Conservation (phyloP, 2,113 vertebrate species). For the Dipodomys spectabilis region DNA sequence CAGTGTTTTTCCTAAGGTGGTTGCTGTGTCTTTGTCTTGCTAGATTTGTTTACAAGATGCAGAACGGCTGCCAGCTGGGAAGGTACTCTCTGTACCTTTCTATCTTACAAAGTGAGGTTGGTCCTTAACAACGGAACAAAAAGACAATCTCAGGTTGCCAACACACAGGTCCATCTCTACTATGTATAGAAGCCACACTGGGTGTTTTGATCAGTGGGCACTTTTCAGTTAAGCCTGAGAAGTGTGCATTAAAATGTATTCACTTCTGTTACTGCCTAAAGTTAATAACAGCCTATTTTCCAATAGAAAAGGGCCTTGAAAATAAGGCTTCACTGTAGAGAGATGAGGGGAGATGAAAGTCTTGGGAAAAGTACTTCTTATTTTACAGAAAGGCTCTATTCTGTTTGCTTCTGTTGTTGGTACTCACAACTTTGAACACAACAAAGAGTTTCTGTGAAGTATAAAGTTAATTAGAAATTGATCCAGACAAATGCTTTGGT, state of each 20-base stretch:
- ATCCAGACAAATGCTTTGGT: constrained; percentile 52
- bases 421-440: constrained; percentile 61
- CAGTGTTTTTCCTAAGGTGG: not conserved
- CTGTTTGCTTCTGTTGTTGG: not conserved
- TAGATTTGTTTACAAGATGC: constrained; percentile 49
- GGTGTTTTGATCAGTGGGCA: constrained; percentile 50
- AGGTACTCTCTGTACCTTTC: not conserved
- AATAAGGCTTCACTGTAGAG: constrained; percentile 47
- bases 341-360: not conserved
- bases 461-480: constrained; percentile 52
- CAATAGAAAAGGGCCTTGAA: constrained; percentile 53
- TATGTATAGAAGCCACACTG: not conserved
- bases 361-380: not conserved
- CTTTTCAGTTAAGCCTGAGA: constrained; percentile 58
- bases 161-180: not conserved
- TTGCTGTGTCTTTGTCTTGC: constrained; percentile 26
- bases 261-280: constrained; percentile 15
- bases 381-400: constrained; percentile 49
- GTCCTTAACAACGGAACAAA: not conserved
- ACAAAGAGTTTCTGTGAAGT: constrained; percentile 63
- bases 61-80: not conserved
- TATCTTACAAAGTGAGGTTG: not conserved
- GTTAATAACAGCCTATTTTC: constrained; percentile 68
- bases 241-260: constrained; percentile 53
- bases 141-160: constrained; percentile 29